phyloP scores from a whole-genome alignment of 2,797 vertebrate genomes.

The Amblyopsis hoosieri region DNA sequence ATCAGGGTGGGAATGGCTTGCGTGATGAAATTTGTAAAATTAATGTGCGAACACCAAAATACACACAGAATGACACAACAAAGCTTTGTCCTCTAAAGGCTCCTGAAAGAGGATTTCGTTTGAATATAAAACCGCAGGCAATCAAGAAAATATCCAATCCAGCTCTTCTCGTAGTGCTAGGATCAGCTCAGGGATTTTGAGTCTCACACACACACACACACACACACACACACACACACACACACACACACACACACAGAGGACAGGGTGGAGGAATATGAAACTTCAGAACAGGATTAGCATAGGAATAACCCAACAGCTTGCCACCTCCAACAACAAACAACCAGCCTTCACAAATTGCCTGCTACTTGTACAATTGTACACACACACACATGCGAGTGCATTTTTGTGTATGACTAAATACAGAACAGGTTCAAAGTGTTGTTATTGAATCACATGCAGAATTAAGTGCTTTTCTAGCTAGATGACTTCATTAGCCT shows the following conservation, averaged over 20 bases:
- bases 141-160: slow-evolving; percentile 67
- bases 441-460: slow-evolving; percentile 1
- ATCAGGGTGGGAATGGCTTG: slow-evolving; percentile 31
- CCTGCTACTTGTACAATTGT: background rate
- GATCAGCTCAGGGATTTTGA: slow-evolving; percentile 66
- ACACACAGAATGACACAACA: background rate
- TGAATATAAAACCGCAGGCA: slow-evolving; percentile 58
- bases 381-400: background rate
- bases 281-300: slow-evolving; percentile 54
- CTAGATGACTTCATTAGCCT: slow-evolving; percentile 1
- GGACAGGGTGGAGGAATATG: slow-evolving; percentile 31
- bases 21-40: slow-evolving; percentile 26
- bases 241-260: slow-evolving; percentile 12
- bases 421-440: slow-evolving; percentile 6
- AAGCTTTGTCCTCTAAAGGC: slow-evolving; percentile 55
- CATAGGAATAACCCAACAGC: slow-evolving; percentile 26
- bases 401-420: slow-evolving; percentile 3
- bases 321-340: slow-evolving; percentile 24
- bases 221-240: no score
- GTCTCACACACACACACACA: slow-evolving; percentile 13
- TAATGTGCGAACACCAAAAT: background rate
- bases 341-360: background rate
- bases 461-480: slow-evolving; percentile 3
- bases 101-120: slow-evolving; percentile 69
- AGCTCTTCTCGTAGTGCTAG: slow-evolving; percentile 10